phyloP scores from a whole-genome alignment of 2,113 vertebrate genomes.

The Solenodon paradoxus region DNA sequence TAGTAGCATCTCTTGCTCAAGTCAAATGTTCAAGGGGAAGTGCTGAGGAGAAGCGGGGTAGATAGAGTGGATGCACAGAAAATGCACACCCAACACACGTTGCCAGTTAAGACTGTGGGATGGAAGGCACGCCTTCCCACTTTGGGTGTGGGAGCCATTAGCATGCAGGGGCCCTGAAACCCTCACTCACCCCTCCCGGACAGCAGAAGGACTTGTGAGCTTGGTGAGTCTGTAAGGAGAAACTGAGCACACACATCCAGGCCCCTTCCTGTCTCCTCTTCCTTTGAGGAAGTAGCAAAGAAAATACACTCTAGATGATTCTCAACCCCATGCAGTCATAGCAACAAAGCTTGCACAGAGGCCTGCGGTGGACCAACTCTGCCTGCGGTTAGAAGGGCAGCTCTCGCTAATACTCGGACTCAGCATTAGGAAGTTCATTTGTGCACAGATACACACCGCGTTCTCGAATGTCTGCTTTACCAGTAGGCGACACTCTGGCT shows the following conservation, averaged over 20 bases:
- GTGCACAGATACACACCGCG: not conserved
- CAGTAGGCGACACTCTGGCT: too few species aligned
- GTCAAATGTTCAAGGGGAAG: not conserved
- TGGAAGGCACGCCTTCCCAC: not conserved
- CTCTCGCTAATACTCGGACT: not conserved
- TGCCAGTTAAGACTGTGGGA: not conserved
- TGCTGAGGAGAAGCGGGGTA: not conserved
- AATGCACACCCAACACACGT: not conserved
- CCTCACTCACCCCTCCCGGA: not conserved
- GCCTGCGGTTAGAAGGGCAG: not conserved
- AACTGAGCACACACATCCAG: not conserved
- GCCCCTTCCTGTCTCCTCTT: not conserved
- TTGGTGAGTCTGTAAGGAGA: not conserved
- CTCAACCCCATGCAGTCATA: fast-evolving
- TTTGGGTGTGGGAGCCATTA: not conserved
- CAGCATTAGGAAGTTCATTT: not conserved
- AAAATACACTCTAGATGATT: not conserved
- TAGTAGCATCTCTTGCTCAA: not conserved
- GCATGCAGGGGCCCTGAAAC: fast-evolving
- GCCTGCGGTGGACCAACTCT: not conserved
- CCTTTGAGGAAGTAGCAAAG: not conserved
- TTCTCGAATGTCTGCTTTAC: not conserved
- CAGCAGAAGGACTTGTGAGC: not conserved
- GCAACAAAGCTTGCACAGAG: not conserved
- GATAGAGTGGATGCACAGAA: not conserved